Evolutionary conservation across 2,797 vertebrate species (phyloP).

Genomic region (Sandelia bainsii): DNA sequence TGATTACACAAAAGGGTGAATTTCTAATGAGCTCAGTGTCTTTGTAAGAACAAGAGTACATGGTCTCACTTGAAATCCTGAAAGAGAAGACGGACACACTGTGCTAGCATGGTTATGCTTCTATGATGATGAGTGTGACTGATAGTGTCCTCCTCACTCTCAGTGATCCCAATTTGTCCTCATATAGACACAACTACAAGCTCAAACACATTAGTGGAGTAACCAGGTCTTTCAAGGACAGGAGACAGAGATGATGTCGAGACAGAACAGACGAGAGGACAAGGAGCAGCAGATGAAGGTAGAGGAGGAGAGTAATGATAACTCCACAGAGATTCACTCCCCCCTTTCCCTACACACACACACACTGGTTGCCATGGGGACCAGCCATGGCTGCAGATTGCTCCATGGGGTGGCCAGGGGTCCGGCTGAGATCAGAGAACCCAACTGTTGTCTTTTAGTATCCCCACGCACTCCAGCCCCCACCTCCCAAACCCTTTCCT

Average conservation of each 20-base stretch:
- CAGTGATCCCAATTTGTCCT: background rate
- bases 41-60: background rate
- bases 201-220: background rate
- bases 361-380: constrained; percentile 89
- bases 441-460: constrained; percentile 91
- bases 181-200: background rate
- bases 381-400: constrained; percentile 86
- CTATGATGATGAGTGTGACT: background rate
- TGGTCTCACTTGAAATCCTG: background rate
- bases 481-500: background rate
- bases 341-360: constrained; percentile 4
- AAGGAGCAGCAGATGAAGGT: constrained; percentile 16
- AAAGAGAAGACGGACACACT: no score
- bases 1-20: no score
- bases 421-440: constrained; percentile 91
- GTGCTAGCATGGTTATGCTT: background rate
- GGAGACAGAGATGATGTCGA: background rate
- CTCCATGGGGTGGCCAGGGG: constrained; percentile 65
- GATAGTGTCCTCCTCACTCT: background rate
- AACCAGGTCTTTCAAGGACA: constrained; percentile 31
- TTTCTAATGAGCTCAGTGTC: no score
- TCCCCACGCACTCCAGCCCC: constrained; percentile 84
- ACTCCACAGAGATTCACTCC: constrained; percentile 4
- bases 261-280: background rate
- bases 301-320: constrained; percentile 16